phyloP scores from a whole-genome alignment of 2,797 vertebrate genomes.

The Amniataba percoides region DNA sequence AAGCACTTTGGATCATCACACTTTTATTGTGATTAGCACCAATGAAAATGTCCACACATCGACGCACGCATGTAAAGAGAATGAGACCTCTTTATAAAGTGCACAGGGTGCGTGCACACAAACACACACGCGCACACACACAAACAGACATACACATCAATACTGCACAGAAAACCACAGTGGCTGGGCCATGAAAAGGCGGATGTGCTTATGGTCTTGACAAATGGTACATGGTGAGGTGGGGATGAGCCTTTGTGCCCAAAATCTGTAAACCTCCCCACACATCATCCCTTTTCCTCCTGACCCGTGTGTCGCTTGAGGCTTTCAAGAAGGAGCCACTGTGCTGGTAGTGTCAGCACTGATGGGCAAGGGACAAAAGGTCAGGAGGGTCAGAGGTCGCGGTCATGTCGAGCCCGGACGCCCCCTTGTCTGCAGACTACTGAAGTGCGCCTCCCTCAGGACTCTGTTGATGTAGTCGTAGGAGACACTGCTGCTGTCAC shows the following conservation, averaged over 20 bases:
- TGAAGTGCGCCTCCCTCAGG: constrained; percentile 97
- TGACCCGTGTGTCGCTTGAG: constrained; percentile 55
- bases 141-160: constrained; percentile 66
- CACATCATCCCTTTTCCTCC: constrained; percentile 45
- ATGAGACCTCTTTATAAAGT: constrained; percentile 80
- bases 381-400: constrained; percentile 48
- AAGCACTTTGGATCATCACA: constrained; percentile 82
- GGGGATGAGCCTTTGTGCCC: constrained; percentile 67
- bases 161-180: constrained; percentile 83
- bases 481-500: constrained; percentile 85
- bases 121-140: constrained; percentile 44
- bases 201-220: constrained; percentile 85
- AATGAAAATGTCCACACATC: constrained; percentile 84
- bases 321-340: constrained; percentile 49
- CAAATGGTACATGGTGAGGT: constrained; percentile 86
- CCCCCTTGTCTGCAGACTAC: constrained; percentile 94
- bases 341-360: constrained; percentile 43
- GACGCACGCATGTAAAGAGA: constrained; percentile 79
- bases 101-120: constrained; percentile 74
- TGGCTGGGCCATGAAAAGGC: constrained; percentile 79
- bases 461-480: constrained; percentile 98
- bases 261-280: constrained; percentile 75
- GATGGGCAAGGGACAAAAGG: constrained; percentile 53
- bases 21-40: constrained; percentile 84
- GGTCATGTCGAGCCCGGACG: constrained; percentile 90